Evolutionary conservation across 2,113 vertebrate genomes (phyloP), one percentile per base, ranked within the genome.

Genomic region (Chinchilla lanigera): DNA sequence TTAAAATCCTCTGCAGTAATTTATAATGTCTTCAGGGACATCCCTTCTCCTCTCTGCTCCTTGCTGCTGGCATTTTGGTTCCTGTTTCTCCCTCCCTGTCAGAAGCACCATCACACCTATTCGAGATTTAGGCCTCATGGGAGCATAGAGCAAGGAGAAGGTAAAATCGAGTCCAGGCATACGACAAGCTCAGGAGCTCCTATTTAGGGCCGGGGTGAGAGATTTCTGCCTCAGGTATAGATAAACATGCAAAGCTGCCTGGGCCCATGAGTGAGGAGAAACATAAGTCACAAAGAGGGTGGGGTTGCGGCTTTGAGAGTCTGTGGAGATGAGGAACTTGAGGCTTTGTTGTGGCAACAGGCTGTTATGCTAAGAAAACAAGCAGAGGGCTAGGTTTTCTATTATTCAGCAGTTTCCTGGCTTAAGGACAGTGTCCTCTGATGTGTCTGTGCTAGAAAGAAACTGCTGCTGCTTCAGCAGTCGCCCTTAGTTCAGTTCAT

Each of bases 221-320:
- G 63, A 77, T 7, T 17, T 61, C 19, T 12, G 16, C 33, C 41
- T n/a, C 9, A 2, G 0, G 0, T 41, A 6, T 78, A 33, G 33
- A 41, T n/a, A 67, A 3, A 69, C 52, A 61, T 58, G 4, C 7
- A 1, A 38, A 60, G 50, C 54, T 30, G 0, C 41, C 30, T 22
- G 33, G 38, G 11, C 63, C 10, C 22, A 3, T 28, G 19, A 17
- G 44, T 69, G n/a, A 83, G 38, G 47, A 82, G 90, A 73, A 87
- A 35, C 7, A 16, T 24, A 33, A 44, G 28, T n/a, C 10, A 60
- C 80, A 16, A 54, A 67, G 20, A 24, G 19, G 22, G 20, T 33
- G 3, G 33, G 17, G 1, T 78, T 8, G 4, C 4, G 8, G 19
- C 5, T 5, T 30, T n/a, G 44, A 87, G 60, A 20, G 17, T 71